These are phyloP conservation scores for Temnothorax nylanderi DNA, from an alignment of 1,140 invertebrate species.

Conservation along the genomic window DNA sequence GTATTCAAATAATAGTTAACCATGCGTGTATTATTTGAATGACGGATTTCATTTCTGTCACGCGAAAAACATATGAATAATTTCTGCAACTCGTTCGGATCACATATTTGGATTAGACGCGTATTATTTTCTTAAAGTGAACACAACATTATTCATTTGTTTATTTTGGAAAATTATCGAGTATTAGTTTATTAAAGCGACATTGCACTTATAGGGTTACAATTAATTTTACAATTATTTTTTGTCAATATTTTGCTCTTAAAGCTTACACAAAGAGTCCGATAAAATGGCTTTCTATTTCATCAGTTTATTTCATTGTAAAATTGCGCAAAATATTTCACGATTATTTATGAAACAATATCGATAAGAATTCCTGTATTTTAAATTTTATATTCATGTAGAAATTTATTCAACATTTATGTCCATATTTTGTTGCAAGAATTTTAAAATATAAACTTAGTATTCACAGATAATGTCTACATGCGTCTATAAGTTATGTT, in stretches of 20 bases:
- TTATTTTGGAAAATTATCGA: neutral
- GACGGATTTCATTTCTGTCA: slow-evolving; percentile 5
- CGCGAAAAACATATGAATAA: slow-evolving; percentile 46
- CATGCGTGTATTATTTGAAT: neutral
- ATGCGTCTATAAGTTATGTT: neutral
- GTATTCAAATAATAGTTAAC: slow-evolving; percentile 1
- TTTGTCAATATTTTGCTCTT: slow-evolving; percentile 20
- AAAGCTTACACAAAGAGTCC: neutral
- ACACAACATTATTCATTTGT: neutral
- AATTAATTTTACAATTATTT: neutral
- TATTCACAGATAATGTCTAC: slow-evolving; percentile 43
- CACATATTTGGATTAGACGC: neutral
- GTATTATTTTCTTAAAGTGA: neutral
- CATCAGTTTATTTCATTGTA: neutral
- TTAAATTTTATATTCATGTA: slow-evolving; percentile 17
- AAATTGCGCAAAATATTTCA: slow-evolving; percentile 3
- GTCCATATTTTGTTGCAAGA: slow-evolving; percentile 38
- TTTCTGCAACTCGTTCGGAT: slow-evolving; percentile 2
- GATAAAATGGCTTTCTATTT: slow-evolving; percentile 7
- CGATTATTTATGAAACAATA: slow-evolving; percentile 27
- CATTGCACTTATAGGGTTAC: neutral
- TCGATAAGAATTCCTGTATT: neutral
- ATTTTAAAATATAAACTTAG: slow-evolving; percentile 30
- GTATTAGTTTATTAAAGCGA: neutral
- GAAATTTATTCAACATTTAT: slow-evolving; percentile 50